Evolutionary conservation across 1,140 invertebrate genomes (phyloP), one percentile per base, ranked within the genome.

Genomic region (Panulirus ornatus): DNA sequence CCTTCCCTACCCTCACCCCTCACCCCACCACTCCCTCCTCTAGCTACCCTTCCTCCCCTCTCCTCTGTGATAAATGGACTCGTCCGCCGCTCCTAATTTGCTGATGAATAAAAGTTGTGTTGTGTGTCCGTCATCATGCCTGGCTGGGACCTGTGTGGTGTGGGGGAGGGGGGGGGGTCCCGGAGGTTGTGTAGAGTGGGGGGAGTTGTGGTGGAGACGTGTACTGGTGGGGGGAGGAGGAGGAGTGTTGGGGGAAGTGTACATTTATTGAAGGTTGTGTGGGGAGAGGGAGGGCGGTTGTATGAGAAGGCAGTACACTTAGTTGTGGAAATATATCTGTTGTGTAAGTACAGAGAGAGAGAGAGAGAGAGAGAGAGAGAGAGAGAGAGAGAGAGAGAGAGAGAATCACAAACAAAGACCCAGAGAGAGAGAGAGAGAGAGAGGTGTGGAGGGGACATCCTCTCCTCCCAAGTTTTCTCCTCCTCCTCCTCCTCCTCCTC

Each of bases 21-120:
- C 5, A 58, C 27, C 79, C n/a, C 19, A 30, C 6, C 51, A 14
- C 54, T 8, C n/a, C 44, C 63, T 44, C 36, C n/a, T 1, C n/a
- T 27, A 5, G 19, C 36, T n/a, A 27, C 70, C 11, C 16, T 42
- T 16, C 38, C 44, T 34, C 70, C 38, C n/a, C 54, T 73, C n/a
- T 38, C 47, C 11, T 19, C 42, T 44, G 22, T 79, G 73, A 87
- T 79, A 58, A 78, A 87, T 79, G 58, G 58, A 89, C 76, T 82
- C 36, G 40, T 51, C 76, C 79, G 22, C 58, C 38, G 42, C 30
- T n/a, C 42, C 81, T 90, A 76, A 82, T 90, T 90, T 51, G 70
- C 70, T 83, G 63, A 83, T 88, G 85, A 88, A 88, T 88, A 88
- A 79, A 78, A 79, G 75, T 79, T 79, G 42, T 51, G 40, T 38